phyloP scores from a whole-genome alignment of 1,140 invertebrate species.

The Meloidogyne exigua region DNA sequence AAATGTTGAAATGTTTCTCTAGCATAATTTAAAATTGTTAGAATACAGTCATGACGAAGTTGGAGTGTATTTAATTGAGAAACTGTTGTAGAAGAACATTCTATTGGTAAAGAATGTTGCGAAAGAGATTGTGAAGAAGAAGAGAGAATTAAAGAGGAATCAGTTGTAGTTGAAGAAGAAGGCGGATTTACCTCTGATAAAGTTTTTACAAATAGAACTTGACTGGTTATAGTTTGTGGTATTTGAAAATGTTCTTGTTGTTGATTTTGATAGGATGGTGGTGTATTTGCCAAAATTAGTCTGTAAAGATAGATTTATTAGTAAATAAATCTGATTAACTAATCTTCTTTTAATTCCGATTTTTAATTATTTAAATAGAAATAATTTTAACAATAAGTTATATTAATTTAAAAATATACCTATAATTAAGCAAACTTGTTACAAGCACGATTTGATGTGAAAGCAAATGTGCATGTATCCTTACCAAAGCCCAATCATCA shows the following conservation, averaged over 20 bases:
- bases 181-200: neutral
- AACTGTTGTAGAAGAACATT: neutral
- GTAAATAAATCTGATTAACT: no score
- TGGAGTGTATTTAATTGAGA: conserved; percentile 21
- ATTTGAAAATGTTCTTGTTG: neutral
- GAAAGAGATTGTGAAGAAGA: neutral
- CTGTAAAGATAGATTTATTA: neutral
- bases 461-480: conserved; percentile 39
- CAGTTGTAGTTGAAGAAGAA: conserved; percentile 6
- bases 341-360: no score
- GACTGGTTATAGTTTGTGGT: neutral
- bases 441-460: conserved; percentile 37
- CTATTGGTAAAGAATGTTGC: neutral
- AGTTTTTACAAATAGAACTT: neutral
- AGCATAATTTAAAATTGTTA: conserved; percentile 42
- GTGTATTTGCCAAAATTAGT: neutral
- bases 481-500: conserved; percentile 30
- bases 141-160: neutral
- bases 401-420: neutral
- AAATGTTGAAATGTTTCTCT: conserved; percentile 33
- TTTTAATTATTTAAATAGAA: no score
- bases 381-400: no score
- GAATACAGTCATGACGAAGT: conserved; percentile 38
- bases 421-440: conserved; percentile 25
- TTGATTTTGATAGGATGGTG: neutral